Evolutionary conservation across 2,113 vertebrate genomes (phyloP).

Genomic region (Tympanuchus pallidicinctus): DNA sequence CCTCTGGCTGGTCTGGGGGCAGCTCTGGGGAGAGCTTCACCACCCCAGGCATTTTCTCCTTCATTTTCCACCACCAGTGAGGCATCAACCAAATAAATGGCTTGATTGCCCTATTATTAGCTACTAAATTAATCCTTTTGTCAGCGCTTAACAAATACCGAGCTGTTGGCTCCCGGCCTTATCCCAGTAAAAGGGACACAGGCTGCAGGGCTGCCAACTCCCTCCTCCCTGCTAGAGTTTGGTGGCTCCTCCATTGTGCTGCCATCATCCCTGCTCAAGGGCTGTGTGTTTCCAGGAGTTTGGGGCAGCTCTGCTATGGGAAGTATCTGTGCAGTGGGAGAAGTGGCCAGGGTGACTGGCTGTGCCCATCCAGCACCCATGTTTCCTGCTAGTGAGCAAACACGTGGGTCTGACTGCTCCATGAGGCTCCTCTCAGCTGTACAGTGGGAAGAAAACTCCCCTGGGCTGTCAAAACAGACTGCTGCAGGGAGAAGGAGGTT

Average conservation of each 20-base stretch:
- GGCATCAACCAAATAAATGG: slow-evolving; percentile 19
- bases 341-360: background rate
- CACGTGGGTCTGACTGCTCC: background rate
- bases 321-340: background rate
- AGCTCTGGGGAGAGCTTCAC: background rate
- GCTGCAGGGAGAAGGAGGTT: background rate
- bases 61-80: background rate
- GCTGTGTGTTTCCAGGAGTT: rapidly evolving
- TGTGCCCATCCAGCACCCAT: background rate
- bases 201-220: background rate
- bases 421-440: rapidly evolving
- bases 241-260: background rate
- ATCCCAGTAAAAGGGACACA: background rate
- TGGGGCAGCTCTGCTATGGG: background rate
- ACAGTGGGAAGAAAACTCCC: rapidly evolving
- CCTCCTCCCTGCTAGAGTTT: background rate
- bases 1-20: background rate
- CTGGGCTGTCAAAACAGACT: background rate
- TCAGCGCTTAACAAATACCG: slow-evolving; percentile 44
- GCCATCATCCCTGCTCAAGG: background rate
- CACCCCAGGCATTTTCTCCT: background rate
- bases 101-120: slow-evolving; percentile 49
- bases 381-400: background rate
- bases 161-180: slow-evolving; percentile 31
- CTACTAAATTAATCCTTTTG: slow-evolving; percentile 62